Percentiles rank a stretch among this genome's conserved stretches.
Conservation (phyloP, 2,888 invertebrate genomes). For the Leptinotarsa juncta region DNA sequence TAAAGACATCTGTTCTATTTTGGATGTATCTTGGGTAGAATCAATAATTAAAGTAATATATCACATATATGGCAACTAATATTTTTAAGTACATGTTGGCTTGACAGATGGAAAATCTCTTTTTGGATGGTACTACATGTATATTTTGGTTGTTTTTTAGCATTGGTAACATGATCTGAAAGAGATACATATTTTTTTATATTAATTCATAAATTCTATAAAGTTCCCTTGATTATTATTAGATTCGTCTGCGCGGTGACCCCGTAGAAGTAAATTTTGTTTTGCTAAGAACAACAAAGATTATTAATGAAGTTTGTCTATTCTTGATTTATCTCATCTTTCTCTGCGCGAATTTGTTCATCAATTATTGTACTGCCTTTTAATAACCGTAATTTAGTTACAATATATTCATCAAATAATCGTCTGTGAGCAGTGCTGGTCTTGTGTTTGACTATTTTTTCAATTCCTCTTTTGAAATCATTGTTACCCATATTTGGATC, state of each 20-base stretch:
- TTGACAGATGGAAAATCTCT: too few relatives aligned
- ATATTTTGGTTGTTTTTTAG: not conserved
- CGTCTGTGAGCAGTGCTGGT: too few relatives aligned
- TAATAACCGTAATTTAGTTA: not conserved
- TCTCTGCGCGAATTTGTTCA: not conserved
- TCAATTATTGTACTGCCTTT: not conserved
- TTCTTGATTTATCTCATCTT: not conserved
- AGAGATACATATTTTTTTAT: not conserved
- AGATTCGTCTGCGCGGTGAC: not conserved
- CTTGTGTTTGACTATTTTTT: too few relatives aligned
- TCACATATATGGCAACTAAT: not conserved
- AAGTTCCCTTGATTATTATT: not conserved
- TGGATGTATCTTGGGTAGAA: not conserved
- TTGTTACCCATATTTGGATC: too few relatives aligned
- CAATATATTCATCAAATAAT: not conserved
- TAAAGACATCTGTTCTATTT: not conserved
- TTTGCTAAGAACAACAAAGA: not conserved
- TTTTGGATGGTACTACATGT: not conserved
- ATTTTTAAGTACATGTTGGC: not conserved
- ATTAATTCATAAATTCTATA: not conserved
- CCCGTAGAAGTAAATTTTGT: not conserved
- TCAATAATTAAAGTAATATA: not conserved
- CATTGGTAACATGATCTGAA: not conserved
- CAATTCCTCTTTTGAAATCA: too few relatives aligned
- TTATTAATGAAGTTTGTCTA: not conserved